Evolutionary conservation across 2,113 vertebrate genomes (phyloP).

Genomic region (Erythrolamprus reginae): DNA sequence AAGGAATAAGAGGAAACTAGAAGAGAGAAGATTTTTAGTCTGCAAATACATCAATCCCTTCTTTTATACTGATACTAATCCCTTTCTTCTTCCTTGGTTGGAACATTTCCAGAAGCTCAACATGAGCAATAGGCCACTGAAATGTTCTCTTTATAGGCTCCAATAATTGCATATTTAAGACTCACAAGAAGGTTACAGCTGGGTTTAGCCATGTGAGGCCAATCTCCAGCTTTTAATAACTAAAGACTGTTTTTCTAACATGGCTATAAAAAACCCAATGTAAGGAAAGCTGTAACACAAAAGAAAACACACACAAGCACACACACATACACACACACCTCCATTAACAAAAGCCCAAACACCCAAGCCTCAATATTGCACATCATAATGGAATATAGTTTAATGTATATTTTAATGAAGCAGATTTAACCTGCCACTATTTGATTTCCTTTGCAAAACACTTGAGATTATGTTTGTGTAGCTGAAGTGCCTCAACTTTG

Average conservation of each 20-base stretch:
- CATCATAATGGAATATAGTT: not conserved
- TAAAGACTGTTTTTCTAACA: not conserved
- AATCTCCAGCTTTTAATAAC: constrained; percentile 12
- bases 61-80: constrained; percentile 15
- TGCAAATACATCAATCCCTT: not conserved
- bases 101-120: not conserved
- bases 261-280: not conserved
- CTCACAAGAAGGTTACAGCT: constrained; percentile 15
- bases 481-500: not conserved
- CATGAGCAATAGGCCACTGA: constrained; percentile 6
- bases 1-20: not conserved
- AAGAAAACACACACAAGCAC: not conserved
- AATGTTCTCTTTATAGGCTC: constrained; percentile 1
- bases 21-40: not conserved
- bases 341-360: not conserved
- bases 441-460: not conserved
- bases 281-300: not conserved
- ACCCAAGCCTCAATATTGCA: not conserved
- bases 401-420: not conserved
- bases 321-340: too few species aligned
- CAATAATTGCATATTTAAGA: constrained; percentile 26
- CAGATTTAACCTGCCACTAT: not conserved
- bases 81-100: not conserved
- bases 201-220: not conserved
- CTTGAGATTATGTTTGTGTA: not conserved